These are phyloP conservation scores for Dioctria rufipes DNA, from an alignment of 2,888 invertebrate genomes.

Conservation along the genomic window DNA sequence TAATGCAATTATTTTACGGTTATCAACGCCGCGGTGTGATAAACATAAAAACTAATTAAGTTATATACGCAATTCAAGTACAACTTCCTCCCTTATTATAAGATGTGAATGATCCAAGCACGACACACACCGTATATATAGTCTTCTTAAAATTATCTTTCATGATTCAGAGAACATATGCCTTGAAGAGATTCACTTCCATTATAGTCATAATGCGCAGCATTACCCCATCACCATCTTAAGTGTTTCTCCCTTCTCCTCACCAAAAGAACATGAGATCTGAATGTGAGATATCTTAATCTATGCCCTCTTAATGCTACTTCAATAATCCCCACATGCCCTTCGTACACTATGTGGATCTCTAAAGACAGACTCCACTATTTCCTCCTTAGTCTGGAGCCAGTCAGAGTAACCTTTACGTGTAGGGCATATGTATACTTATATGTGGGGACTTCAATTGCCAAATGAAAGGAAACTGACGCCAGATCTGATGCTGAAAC, in stretches of 20 bases:
- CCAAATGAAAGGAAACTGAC: background rate
- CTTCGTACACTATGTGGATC: background rate
- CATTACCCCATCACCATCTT: slow-evolving; percentile 22
- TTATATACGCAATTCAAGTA: background rate
- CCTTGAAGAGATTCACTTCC: background rate
- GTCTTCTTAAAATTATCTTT: slow-evolving; percentile 15
- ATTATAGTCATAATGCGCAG: background rate
- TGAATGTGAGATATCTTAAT: slow-evolving; percentile 21
- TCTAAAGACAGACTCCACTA: background rate
- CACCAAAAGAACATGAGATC: slow-evolving; percentile 10
- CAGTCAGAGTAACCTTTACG: background rate
- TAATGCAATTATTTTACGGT: background rate
- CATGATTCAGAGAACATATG: slow-evolving; percentile 2
- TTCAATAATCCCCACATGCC: slow-evolving; percentile 15
- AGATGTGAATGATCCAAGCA: background rate
- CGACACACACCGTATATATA: background rate
- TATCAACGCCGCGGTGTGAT: background rate
- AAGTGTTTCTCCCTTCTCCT: slow-evolving; percentile 13
- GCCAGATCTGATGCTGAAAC: slow-evolving; percentile 6
- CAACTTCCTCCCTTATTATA: slow-evolving; percentile 2
- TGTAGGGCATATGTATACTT: background rate
- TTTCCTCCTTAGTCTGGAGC: slow-evolving; percentile 1
- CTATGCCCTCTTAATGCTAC: slow-evolving; percentile 1
- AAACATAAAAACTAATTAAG: background rate
- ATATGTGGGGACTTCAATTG: background rate